Evolutionary conservation across 2,113 vertebrate species (phyloP).

Genomic region (Columba janthina): DNA sequence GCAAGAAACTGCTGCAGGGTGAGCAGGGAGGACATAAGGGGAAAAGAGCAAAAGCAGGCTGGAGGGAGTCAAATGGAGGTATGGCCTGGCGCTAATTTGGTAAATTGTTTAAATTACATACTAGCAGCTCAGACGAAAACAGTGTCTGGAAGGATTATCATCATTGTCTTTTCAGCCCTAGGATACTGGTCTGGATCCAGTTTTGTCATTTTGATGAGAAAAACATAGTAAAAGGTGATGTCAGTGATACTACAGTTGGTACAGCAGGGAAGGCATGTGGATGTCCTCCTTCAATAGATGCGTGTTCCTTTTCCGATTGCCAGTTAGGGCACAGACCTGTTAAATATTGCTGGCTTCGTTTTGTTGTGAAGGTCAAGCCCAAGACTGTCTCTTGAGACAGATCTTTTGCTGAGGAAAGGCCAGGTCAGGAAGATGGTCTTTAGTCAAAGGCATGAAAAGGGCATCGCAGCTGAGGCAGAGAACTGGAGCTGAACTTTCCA

Average conservation of each 20-base stretch:
- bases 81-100: not conserved
- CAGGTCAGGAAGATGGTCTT: not conserved
- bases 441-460: not conserved
- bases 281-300: not conserved
- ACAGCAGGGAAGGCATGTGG: not conserved
- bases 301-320: not conserved
- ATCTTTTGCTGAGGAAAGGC: not conserved
- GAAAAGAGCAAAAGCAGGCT: not conserved
- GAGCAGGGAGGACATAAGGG: not conserved
- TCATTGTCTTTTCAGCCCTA: conserved; percentile 11
- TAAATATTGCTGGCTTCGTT: not conserved
- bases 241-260: not conserved
- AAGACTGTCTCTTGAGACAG: not conserved
- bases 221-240: not conserved
- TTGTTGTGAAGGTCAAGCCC: not conserved
- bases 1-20: not conserved
- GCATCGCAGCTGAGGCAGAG: rapidly evolving
- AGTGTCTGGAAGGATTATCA: conserved; percentile 7
- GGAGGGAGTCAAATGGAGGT: not conserved
- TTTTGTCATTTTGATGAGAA: not conserved
- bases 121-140: not conserved
- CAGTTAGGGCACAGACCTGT: not conserved
- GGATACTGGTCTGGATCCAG: not conserved
- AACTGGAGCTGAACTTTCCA: not conserved
- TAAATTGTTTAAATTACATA: conserved; percentile 1